Evolutionary conservation across 2,888 invertebrate genomes (phyloP).

Genomic region (Marronus borbonicus): DNA sequence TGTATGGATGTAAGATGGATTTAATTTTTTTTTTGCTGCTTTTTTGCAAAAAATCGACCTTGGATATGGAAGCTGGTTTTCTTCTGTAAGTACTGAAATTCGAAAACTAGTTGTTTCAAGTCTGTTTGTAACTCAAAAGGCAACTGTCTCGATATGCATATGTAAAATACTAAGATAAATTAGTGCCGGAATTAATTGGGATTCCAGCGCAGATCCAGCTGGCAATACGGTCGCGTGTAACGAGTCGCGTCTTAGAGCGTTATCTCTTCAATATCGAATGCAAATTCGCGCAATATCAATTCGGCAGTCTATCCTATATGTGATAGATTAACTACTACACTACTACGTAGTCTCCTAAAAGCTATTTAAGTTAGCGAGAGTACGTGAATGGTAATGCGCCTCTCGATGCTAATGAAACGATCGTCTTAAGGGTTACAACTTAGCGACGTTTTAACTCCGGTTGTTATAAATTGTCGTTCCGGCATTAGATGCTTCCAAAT

Average conservation of each 20-base stretch:
- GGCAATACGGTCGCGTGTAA: conserved; percentile 16
- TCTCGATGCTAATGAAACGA: conserved; percentile 48
- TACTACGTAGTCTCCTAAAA: conserved; percentile 32
- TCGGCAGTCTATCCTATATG: conserved; percentile 49
- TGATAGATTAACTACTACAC: conserved; percentile 46
- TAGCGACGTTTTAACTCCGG: conserved; percentile 28
- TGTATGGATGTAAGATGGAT: no score
- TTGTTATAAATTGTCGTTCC: conserved; percentile 19
- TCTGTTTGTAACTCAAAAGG: conserved; percentile 17
- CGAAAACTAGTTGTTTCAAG: no score
- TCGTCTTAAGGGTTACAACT: conserved; percentile 46
- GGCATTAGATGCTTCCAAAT: conserved; percentile 4
- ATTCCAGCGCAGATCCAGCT: conserved; percentile 36
- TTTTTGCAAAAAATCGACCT: no score
- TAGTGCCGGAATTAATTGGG: conserved; percentile 43
- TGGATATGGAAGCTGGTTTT: no score
- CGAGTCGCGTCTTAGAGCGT: neutral
- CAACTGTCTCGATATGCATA: conserved; percentile 40
- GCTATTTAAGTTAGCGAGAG: conserved; percentile 28
- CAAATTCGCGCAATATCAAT: conserved; percentile 49
- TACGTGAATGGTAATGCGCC: neutral
- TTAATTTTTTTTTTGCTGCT: no score
- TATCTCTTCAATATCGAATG: conserved; percentile 45
- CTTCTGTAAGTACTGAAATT: no score
- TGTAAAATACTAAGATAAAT: conserved; percentile 46